Conservation (phyloP, 2,113 vertebrate species). For the Acinonyx jubatus region DNA sequence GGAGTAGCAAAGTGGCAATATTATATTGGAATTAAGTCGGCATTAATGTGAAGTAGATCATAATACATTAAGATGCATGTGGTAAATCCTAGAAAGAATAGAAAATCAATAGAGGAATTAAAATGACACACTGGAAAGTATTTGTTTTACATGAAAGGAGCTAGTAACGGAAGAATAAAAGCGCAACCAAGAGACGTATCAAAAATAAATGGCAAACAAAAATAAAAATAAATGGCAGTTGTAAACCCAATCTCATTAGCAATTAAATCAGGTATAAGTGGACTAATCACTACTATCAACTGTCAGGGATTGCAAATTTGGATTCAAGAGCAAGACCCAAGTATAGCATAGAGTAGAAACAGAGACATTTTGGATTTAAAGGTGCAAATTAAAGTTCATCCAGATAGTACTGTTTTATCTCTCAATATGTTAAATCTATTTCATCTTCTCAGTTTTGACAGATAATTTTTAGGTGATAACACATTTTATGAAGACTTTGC, state of each 20-base stretch:
- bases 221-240: neutral
- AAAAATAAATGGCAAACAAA: neutral
- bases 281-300: neutral
- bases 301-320: neutral
- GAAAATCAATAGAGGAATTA: neutral
- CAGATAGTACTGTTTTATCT: neutral
- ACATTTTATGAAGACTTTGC: neutral
- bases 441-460: neutral
- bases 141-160: neutral
- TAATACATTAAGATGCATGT: neutral
- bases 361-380: neutral
- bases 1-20: neutral
- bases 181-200: neutral
- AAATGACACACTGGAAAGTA: neutral
- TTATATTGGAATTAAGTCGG: neutral
- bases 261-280: neutral
- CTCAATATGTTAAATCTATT: neutral
- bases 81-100: neutral
- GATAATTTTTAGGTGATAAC: neutral
- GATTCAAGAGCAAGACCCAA: neutral
- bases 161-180: neutral
- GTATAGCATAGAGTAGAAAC: neutral
- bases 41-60: neutral
- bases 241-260: neutral
- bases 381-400: neutral